Percentiles rank a stretch among this genome's conserved stretches.
These are phyloP conservation scores for Meriones psammophilus DNA, from an alignment of 2,797 vertebrate genomes.

Conservation along the genomic window DNA sequence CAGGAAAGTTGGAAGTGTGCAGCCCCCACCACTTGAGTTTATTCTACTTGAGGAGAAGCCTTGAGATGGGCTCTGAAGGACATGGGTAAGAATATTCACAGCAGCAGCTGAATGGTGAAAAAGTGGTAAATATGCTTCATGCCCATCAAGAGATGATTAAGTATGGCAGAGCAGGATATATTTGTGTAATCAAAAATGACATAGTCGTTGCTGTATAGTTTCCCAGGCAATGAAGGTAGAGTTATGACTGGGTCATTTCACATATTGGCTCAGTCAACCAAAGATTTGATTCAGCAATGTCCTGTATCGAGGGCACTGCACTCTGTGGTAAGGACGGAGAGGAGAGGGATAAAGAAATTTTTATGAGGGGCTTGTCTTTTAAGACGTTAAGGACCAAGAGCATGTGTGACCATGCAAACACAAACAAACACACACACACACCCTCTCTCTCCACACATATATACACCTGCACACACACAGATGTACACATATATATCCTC, in stretches of 20 bases:
- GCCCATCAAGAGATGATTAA: neutral
- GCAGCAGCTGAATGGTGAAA: neutral
- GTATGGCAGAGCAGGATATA: neutral
- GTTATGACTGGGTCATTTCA: neutral
- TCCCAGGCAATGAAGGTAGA: neutral
- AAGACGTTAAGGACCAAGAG: neutral
- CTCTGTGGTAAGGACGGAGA: neutral
- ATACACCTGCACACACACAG: neutral
- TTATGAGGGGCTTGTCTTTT: neutral
- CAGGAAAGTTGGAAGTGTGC: neutral
- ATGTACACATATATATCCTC: neutral
- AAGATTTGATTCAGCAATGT: neutral
- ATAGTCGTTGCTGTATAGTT: neutral
- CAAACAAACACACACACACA: neutral
- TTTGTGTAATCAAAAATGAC: neutral
- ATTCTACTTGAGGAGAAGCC: neutral
- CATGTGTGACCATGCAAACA: neutral
- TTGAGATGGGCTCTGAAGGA: neutral
- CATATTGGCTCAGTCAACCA: neutral
- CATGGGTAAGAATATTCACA: neutral
- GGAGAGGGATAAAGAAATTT: neutral
- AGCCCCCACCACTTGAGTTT: neutral
- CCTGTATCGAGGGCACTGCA: too few relatives aligned
- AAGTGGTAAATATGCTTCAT: too few relatives aligned
- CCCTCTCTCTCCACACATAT: too few relatives aligned